Evolutionary conservation across 2,888 invertebrate genomes (phyloP), one percentile per base, ranked within the genome.

Genomic region (Heliconius cydno): DNA sequence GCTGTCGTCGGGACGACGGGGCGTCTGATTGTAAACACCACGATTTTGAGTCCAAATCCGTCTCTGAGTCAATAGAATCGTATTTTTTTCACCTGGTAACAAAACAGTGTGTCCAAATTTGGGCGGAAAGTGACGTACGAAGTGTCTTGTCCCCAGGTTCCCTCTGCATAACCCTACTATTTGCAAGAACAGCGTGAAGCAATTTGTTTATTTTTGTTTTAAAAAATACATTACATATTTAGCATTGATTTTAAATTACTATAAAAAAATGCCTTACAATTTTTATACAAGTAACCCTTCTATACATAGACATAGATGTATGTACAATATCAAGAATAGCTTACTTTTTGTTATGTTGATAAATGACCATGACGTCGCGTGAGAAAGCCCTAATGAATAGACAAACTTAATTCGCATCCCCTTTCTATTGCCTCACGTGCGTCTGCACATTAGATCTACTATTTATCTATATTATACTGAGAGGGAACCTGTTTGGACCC

Each of bases 401-500:
- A 87, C 87, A 87, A 87, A 83, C 85, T 88, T 85, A 83, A 83
- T 81, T 89, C 87, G 88, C 88, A 86, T 88, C 89, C 88, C 91
- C 89, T 88, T 84, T 80, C 76, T 85, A 86, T 80, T 83, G 80
- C 90, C 87, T 85, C 87, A 88, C 87, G 88, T 87, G 85, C 84
- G 83, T n/a, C 60, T 60, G 3, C 86, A 82, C 76, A 71, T 80
- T 89, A 81, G 87, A 87, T 89, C 75, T 75, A 89, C 89, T 90
- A 90, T 91, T 92, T 90, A 89, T 90, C 91, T 90, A 65, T 91
- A n/a, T 19, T 60, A 90, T 87, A 86, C 84, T 89, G 85, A 85
- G 88, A 87, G 81, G 87, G 87, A 92, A 94, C 94, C 93, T 93
- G 94, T 94, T 90, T 86, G 82, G 85, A 88, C 87, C 88, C 88